Base-by-base conservation (phyloP, 1,140 invertebrate species). In the Parasteatoda tepidariorum region DNA sequence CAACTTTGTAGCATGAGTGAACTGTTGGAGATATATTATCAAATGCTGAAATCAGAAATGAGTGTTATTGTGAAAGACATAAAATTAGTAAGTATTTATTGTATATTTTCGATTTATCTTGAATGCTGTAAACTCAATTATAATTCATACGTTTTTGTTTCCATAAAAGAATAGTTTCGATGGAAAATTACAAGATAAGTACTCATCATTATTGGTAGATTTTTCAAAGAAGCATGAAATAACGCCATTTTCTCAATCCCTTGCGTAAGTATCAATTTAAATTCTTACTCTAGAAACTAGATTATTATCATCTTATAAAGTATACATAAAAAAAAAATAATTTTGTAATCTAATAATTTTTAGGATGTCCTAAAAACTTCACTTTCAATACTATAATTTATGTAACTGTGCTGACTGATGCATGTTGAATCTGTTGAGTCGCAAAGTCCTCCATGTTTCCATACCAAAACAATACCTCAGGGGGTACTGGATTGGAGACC, bases 181-280 rank as follows among this genome's bases (percentile, higher is more conserved):
- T 33, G 76, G 76, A 55, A 68, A 24, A 11, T 34, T 79, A 26
- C 62, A n/a, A 33, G 76, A 79, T 7, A n/a, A 67, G 24, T 13
- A 30, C 11, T 28, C 38, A 3, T 24, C 41, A 28, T 7, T 67
- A 7, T 34, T 79, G 62, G 18, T 24, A 6, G 41, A 67, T 9
- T 79, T 79, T 30, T 33, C 57, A 13, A 30, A 55, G 22, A 67
- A 26, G 28, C 57, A 67, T 79, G n/a, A 67, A n/a, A 57, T 79
- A 68, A 28, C 64, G 48, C 6, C n/a, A n/a, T 79, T 79, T 57
- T 79, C 76, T 34, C 62, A 79, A 68, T n/a, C 64, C 15, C 64
- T 79, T 5, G 64, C 62, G 76, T 79, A 38, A 79, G 73, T 76
- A 26, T 34, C n/a, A 41, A 41, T 41, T 6, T 41, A 41, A 41